These are phyloP conservation scores for Oceanodroma tethys DNA, from an alignment of 2,113 vertebrate species.

Conservation along the genomic window DNA sequence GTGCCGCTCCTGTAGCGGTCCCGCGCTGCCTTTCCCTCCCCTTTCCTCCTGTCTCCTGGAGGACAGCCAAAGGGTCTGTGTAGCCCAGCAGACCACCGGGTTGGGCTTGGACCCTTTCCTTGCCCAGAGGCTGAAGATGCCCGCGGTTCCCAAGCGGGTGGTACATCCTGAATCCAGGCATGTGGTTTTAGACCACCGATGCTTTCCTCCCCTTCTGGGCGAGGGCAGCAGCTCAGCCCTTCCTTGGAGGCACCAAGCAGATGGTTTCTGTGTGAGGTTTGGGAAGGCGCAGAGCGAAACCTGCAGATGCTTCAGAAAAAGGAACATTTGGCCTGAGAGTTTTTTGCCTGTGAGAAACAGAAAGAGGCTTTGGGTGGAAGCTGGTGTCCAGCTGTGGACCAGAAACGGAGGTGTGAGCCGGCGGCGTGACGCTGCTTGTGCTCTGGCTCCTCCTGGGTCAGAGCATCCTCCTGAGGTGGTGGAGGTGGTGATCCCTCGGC, in stretches of 20 bases:
- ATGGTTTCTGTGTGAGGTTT: background rate
- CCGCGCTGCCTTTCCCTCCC: background rate
- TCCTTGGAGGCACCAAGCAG: background rate
- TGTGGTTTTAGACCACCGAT: background rate
- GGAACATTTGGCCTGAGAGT: background rate
- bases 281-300: background rate
- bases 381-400: background rate
- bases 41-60: background rate
- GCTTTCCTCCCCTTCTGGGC: background rate
- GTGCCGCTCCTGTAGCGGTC: fast-evolving
- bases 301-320: background rate
- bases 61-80: background rate
- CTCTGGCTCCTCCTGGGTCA: background rate
- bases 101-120: background rate
- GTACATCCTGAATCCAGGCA: background rate
- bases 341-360: background rate
- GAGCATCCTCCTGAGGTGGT: background rate
- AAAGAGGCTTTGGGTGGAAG: background rate
- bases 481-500: background rate
- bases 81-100: background rate
- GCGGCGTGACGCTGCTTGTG: background rate
- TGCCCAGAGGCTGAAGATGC: background rate
- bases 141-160: background rate
- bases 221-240: background rate
- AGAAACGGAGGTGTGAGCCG: background rate